Evolutionary conservation across 92 coral and sea anemone species (phyloP).

Genomic region (Isaurus tuberculatus): DNA sequence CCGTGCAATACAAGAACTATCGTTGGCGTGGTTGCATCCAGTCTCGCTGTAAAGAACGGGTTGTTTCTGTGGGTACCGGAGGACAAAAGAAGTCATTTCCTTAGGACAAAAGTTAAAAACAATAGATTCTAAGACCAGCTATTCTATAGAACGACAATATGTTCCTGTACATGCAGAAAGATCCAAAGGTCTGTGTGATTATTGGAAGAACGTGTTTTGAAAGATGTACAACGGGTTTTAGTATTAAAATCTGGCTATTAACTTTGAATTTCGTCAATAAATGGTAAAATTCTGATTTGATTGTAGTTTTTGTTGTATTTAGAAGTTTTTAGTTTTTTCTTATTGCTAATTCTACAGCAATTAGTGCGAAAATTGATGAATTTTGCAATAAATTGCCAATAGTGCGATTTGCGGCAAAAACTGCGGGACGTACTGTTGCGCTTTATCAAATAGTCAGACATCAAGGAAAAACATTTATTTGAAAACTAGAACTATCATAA

Average conservation of each 20-base stretch:
- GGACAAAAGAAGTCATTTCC: constrained; percentile 11
- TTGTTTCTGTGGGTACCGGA: constrained; percentile 15
- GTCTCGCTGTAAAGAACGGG: constrained; percentile 6
- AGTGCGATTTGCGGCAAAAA: constrained; percentile 16
- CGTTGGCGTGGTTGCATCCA: constrained; percentile 5
- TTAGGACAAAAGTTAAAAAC: constrained; percentile 5
- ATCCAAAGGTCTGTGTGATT: constrained; percentile 14
- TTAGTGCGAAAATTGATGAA: constrained; percentile 4
- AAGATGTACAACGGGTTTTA: not conserved
- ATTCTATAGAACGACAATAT: not conserved
- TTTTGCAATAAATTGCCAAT: constrained; percentile 1
- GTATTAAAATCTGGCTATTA: constrained; percentile 9
- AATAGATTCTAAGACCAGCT: constrained; percentile 14
- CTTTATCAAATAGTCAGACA: constrained; percentile 8
- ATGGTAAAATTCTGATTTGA: constrained; percentile 6
- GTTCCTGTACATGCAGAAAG: constrained; percentile 13
- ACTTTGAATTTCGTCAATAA: constrained; percentile 12
- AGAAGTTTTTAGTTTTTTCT: constrained; percentile 5
- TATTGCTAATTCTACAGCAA: constrained; percentile 3
- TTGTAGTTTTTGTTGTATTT: constrained; percentile 6
- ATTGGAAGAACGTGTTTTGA: constrained; percentile 14
- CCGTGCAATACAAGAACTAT: constrained; percentile 11
- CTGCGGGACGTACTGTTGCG: constrained; percentile 19
- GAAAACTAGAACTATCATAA: constrained; percentile 6
- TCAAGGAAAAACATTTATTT: constrained; percentile 11